Evolutionary conservation across 2,113 vertebrate genomes (phyloP), one percentile per base, ranked within the genome.

Genomic region (Aplodontia rufa): DNA sequence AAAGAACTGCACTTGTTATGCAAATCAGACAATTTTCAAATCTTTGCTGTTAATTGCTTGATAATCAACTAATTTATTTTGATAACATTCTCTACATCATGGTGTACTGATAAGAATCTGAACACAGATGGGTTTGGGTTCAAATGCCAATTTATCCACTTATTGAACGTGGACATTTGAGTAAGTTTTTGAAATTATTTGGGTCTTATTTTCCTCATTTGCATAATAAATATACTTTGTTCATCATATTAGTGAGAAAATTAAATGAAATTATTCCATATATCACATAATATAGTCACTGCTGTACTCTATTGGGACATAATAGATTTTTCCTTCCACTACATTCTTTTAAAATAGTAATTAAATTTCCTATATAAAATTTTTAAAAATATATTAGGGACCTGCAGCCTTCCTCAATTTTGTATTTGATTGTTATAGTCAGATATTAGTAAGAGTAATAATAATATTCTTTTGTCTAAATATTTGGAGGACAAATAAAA

Each of bases 331-430:
- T 19, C 10, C 26, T 91, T 89, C 32, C n/a, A 6, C 55, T 93
- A 16, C 6, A 40, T 84, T 74, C 42, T n/a, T 88, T 94, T 40
- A 62, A 37, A 71, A 8, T n/a, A 45, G 17, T 68, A 47, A 93
- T 93, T 96, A 62, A 68, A 66, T 86, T 86, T 93, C 22, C 22
- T 62, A 64, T 49, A 81, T 28, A 96, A 95, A 76, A 69, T 20
- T 40, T 84, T 90, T 60, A 51, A 26, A 35, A 58, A 84, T 47
- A 37, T 49, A 84, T 90, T 83, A 7, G 20, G 19, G 32, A 66
- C 68, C 72, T n/a, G 19, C 16, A 42, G 30, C 7, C 51, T 49
- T 94, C 42, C 49, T 94, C 28, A 71, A 40, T 24, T 96, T 95
- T 93, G 49, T 17, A 85, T 89, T 86, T 91, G 32, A 55, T 94